Conservation (phyloP, 2,797 vertebrate species). For the Enteromius unitaeniatus region DNA sequence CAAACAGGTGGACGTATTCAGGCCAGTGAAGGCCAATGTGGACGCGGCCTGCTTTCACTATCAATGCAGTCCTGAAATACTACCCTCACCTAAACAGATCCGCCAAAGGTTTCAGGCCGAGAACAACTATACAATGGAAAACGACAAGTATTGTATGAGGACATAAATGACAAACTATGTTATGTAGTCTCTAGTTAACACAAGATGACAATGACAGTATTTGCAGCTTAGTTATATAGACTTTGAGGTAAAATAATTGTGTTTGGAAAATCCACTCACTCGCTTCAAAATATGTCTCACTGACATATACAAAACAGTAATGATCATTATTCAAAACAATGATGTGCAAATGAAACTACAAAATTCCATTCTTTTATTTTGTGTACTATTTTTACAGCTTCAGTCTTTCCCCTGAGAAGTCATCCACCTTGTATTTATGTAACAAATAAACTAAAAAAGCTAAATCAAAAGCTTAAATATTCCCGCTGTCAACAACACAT, state of each 20-base stretch:
- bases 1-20: conserved; percentile 32
- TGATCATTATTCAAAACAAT: conserved; percentile 13
- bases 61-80: conserved; percentile 2
- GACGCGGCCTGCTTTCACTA: conserved; percentile 23
- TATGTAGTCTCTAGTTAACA: neutral
- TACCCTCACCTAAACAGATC: conserved; percentile 24
- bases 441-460: neutral
- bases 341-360: neutral
- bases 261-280: conserved; percentile 4
- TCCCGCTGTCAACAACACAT: neutral
- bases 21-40: conserved; percentile 42
- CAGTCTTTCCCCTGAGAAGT: neutral
- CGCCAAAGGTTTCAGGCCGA: neutral
- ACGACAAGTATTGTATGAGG: neutral
- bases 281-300: neutral
- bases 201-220: neutral
- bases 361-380: neutral
- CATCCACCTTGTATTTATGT: neutral
- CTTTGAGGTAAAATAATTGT: neutral
- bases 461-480: neutral
- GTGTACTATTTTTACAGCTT: neutral
- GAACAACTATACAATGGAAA: neutral
- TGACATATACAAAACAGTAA: neutral
- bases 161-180: conserved; percentile 2
- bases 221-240: neutral